Evolutionary conservation across 2,888 invertebrate species (phyloP).

Genomic region (Candidula unifasciata): DNA sequence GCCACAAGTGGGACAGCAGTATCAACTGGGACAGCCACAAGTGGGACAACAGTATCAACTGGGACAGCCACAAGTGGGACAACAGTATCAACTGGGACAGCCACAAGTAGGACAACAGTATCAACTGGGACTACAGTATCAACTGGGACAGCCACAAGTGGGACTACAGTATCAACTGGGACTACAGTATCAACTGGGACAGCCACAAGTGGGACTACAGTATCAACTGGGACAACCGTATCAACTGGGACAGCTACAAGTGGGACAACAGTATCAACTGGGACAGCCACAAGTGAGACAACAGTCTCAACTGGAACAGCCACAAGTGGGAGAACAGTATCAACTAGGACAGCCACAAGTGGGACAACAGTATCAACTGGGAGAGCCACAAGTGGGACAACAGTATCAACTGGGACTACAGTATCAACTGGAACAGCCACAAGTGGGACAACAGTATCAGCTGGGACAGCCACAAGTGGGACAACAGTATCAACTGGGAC

Average conservation of each 20-base stretch:
- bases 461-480: not conserved
- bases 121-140: constrained; percentile 11
- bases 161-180: constrained; percentile 25
- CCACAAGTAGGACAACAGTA: constrained; percentile 28
- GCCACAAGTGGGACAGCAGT: not conserved
- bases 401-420: constrained; percentile 19
- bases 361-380: not conserved
- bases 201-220: constrained; percentile 23
- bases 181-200: not conserved
- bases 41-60: not conserved
- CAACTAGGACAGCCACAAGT: not conserved
- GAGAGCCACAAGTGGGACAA: no score
- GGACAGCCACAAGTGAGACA: not conserved
- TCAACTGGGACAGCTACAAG: constrained; percentile 26
- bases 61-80: not conserved
- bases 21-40: not conserved
- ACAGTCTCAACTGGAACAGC: not conserved
- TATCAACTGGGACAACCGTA: no score
- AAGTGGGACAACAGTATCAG: no score
- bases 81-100: not conserved
- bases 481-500: constrained; percentile 28
- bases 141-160: not conserved
- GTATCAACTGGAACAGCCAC: constrained; percentile 13
- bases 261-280: not conserved
- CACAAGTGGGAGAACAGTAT: not conserved